Evolutionary conservation across 2,888 invertebrate species (phyloP).

Genomic region (Athalia rosae): DNA sequence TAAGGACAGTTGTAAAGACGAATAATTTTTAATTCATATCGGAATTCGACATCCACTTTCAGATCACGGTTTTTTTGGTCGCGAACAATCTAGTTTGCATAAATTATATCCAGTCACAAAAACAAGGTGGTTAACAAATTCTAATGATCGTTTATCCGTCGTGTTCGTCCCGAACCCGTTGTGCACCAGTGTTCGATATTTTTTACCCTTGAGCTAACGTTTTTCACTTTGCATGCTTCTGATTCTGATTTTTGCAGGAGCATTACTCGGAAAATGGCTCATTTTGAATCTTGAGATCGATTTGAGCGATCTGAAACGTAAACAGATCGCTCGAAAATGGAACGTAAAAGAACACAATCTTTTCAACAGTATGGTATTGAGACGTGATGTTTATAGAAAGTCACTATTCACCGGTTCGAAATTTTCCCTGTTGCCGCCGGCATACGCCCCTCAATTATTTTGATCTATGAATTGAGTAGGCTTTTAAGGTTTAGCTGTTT

Average conservation of each 20-base stretch:
- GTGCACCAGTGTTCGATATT: background rate
- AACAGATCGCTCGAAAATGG: slow-evolving; percentile 70
- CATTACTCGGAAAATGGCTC: slow-evolving; percentile 66
- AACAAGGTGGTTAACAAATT: slow-evolving; percentile 5
- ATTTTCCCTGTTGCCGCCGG: background rate
- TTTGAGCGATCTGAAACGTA: slow-evolving; percentile 68
- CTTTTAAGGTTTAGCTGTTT: background rate
- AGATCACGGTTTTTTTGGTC: background rate
- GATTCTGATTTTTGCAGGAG: slow-evolving; percentile 64
- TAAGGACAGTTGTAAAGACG: no score
- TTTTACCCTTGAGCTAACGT: background rate
- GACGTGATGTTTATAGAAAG: slow-evolving; percentile 44
- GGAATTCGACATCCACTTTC: background rate
- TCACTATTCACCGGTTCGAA: slow-evolving; percentile 30
- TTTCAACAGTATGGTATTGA: slow-evolving; percentile 50
- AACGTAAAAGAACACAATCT: slow-evolving; percentile 62
- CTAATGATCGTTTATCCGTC: slow-evolving; percentile 2
- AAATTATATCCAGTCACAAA: background rate
- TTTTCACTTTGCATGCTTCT: slow-evolving; percentile 40
- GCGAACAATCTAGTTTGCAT: background rate
- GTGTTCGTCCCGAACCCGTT: slow-evolving; percentile 1
- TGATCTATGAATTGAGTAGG: background rate
- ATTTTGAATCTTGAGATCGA: slow-evolving; percentile 66
- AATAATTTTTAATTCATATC: no score
- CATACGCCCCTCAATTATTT: no score